Percentiles rank a stretch among this genome's conserved stretches.
phyloP scores from a whole-genome alignment of 2,888 invertebrate species.

The Platerodrilus igneus region DNA sequence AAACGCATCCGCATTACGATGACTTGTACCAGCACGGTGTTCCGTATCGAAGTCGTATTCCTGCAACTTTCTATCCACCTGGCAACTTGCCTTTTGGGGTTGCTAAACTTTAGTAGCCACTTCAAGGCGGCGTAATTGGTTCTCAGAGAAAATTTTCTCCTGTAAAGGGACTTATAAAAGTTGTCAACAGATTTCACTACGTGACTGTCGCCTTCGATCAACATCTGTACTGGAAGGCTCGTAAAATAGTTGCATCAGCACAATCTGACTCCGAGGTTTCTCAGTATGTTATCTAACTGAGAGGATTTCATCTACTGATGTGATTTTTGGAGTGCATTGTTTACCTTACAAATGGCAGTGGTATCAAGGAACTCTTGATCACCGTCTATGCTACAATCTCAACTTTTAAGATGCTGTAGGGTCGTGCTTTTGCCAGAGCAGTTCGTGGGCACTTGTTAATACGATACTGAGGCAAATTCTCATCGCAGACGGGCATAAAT shows the following conservation, averaged over 20 bases:
- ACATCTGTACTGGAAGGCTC: conserved; percentile 36
- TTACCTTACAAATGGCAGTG: conserved; percentile 36
- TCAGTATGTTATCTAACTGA: conserved; percentile 29
- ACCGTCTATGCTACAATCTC: conserved; percentile 31
- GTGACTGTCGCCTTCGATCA: conserved; percentile 38
- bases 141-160: no score
- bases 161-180: no score
- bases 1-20: no score
- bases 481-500: no score
- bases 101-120: no score
- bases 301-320: conserved; percentile 37
- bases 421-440: conserved; percentile 32
- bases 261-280: conserved; percentile 19
- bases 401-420: conserved; percentile 31
- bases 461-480: no score
- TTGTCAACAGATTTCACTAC: no score
- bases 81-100: no score
- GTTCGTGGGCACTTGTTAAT: conserved; percentile 24
- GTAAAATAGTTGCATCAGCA: conserved; percentile 30
- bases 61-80: no score
- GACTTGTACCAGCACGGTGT: no score
- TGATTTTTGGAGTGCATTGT: conserved; percentile 35
- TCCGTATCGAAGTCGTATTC: no score
- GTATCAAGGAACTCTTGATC: conserved; percentile 31
- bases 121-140: no score